Conservation (phyloP, 2,113 vertebrate species). For the Odontesthes bonariensis region DNA sequence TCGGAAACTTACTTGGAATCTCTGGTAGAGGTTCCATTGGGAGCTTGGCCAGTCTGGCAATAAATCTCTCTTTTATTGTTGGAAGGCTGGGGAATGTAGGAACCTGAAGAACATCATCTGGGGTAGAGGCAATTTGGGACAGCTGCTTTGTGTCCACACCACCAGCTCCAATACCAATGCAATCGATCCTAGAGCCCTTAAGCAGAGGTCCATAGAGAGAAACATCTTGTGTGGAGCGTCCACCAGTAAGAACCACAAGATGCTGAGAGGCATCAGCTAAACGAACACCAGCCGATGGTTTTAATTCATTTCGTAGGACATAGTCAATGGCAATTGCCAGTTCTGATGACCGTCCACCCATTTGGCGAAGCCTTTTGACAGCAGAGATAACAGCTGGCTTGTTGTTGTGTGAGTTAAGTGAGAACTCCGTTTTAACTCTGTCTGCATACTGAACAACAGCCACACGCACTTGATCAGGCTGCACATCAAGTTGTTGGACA, state of each 20-base stretch:
- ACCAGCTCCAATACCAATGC: slow-evolving; percentile 86
- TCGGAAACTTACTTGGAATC: slow-evolving; percentile 62
- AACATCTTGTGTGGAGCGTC: slow-evolving; percentile 87
- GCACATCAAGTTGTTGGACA: slow-evolving; percentile 87
- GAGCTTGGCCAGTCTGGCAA: slow-evolving; percentile 70
- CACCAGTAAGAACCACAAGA: slow-evolving; percentile 91
- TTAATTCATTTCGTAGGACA: slow-evolving; percentile 86
- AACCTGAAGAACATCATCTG: slow-evolving; percentile 83
- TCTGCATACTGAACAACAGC: slow-evolving; percentile 91
- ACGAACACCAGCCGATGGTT: slow-evolving; percentile 87
- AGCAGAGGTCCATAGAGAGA: slow-evolving; percentile 81
- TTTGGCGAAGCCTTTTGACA: slow-evolving; percentile 87
- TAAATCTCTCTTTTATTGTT: slow-evolving; percentile 75
- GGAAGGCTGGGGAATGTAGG: slow-evolving; percentile 84
- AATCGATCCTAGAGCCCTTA: slow-evolving; percentile 78
- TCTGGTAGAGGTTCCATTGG: not conserved
- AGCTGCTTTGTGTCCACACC: slow-evolving; percentile 84
- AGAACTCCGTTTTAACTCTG: slow-evolving; percentile 86
- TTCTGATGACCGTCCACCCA: slow-evolving; percentile 86
- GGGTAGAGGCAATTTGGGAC: slow-evolving; percentile 80
- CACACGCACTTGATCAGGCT: slow-evolving; percentile 87
- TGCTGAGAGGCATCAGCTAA: slow-evolving; percentile 90
- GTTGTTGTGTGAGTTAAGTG: slow-evolving; percentile 85
- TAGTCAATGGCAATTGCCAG: slow-evolving; percentile 89
- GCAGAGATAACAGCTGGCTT: slow-evolving; percentile 82